Percentiles rank a stretch among this genome's conserved stretches.
phyloP scores from a whole-genome alignment of 2,888 invertebrate genomes.

The Tiphia femorata region DNA sequence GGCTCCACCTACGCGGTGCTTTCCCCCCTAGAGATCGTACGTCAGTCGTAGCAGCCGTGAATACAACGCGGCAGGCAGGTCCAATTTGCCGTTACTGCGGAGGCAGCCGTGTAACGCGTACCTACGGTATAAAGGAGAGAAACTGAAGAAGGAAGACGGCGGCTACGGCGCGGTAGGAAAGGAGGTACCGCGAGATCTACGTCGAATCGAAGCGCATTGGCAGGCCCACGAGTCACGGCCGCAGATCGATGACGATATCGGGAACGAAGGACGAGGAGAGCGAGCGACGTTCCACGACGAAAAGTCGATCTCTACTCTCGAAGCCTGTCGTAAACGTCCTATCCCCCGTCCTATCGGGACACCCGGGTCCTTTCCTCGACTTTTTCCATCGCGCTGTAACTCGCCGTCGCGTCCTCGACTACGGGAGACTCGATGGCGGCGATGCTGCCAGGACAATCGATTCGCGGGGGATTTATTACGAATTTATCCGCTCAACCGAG shows the following conservation, averaged over 20 bases:
- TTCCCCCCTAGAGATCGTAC: slow-evolving; percentile 36
- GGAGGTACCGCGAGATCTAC: neutral
- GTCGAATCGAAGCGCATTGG: neutral
- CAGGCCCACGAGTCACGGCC: neutral
- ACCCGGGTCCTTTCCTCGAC: neutral
- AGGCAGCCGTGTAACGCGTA: slow-evolving; percentile 37
- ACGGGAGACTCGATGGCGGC: too few species aligned
- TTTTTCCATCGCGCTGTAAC: too few species aligned
- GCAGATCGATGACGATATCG: neutral
- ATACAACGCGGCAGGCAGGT: slow-evolving; percentile 29
- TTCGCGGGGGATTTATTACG: slow-evolving; percentile 3
- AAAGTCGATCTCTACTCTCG: slow-evolving; percentile 20
- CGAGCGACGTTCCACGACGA: neutral
- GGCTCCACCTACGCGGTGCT: slow-evolving; percentile 33
- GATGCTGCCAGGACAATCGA: too few species aligned
- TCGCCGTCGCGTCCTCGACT: neutral
- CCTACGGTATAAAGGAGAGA: slow-evolving; percentile 18
- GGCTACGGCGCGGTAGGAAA: neutral
- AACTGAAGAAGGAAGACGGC: neutral
- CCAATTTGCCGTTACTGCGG: slow-evolving; percentile 32
- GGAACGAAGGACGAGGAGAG: neutral
- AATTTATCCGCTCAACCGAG: neutral
- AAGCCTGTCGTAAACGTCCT: slow-evolving; percentile 13
- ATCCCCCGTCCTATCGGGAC: slow-evolving; percentile 5
- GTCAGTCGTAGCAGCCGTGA: slow-evolving; percentile 32